Conservation (phyloP, 2,797 vertebrate genomes). For the Sebastes minor region DNA sequence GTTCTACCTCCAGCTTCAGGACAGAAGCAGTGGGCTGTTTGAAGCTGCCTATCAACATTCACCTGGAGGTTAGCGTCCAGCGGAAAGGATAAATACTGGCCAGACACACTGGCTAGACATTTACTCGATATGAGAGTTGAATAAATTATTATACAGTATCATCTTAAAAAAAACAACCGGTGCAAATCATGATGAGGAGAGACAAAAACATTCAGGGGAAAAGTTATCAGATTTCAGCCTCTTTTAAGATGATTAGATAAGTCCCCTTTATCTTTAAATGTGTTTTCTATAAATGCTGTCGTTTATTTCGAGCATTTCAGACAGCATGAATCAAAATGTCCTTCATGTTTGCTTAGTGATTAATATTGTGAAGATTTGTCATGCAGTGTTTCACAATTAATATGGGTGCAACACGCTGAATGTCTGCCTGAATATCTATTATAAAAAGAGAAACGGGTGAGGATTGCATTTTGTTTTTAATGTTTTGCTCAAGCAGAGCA, state of each 20-base stretch:
- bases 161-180: neutral
- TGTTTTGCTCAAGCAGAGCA: conserved; percentile 84
- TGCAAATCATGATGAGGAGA: conserved; percentile 22
- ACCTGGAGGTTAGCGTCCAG: conserved; percentile 65
- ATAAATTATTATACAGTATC: conserved; percentile 44
- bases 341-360: conserved; percentile 74
- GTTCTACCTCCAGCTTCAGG: conserved; percentile 38
- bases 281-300: conserved; percentile 65
- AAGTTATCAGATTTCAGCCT: conserved; percentile 48
- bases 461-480: conserved; percentile 83
- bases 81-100: conserved; percentile 47
- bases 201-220: conserved; percentile 37
- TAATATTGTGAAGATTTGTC: conserved; percentile 70
- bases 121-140: conserved; percentile 41
- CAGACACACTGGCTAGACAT: conserved; percentile 49
- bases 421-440: conserved; percentile 73
- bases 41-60: conserved; percentile 33
- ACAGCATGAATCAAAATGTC: conserved; percentile 68
- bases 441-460: conserved; percentile 72
- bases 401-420: conserved; percentile 61
- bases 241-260: conserved; percentile 63
- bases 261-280: conserved; percentile 62
- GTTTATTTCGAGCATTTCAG: conserved; percentile 69
- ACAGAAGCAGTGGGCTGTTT: conserved; percentile 30
- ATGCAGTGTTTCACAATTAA: conserved; percentile 75